Evolutionary conservation across 2,888 invertebrate genomes (phyloP), one percentile per base, ranked within the genome.

Genomic region (Drosophila histrio): DNA sequence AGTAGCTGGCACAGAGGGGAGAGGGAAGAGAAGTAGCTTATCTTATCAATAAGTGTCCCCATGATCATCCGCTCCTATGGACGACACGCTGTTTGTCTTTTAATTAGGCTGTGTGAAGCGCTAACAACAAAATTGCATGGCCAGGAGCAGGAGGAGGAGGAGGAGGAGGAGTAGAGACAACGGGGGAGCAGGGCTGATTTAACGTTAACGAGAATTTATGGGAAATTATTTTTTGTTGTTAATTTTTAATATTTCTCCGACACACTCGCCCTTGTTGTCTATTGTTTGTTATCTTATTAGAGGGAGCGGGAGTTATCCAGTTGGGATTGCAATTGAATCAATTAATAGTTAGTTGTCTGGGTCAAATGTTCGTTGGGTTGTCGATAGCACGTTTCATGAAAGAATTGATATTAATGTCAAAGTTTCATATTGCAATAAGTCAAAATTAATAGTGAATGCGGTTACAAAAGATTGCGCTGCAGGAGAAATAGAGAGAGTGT

Each of bases 141-240:
- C 59, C 9, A 19, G 5, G 21, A 11, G n/a, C 11, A 32, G n/a
- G 13, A 8, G 43, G 47, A 39, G 53, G 34, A 22, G 26, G 11
- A 49, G 21, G n/a, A 22, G 39, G 9, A 19, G 22, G 17, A 28
- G 47, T 36, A 36, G 19, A 34, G 41, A 26, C 39, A 13, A 21
- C 32, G 15, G 44, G 36, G 39, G 30, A 28, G 44, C 32, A 34
- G 44, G 15, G 53, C 43, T 53, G 53, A 39, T 53, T 39, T 53
- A 70, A 50, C 60, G 77, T 77, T 87, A 85, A 85, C 87, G 86
- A 85, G 87, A 85, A 85, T 87, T 85, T 85, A 85, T 85, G 85
- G 87, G 87, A 87, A 85, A 85, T 83, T 83, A 85, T 87, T 73
- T 79, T 82, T 87, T 70, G 77, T 79, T 74, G 82, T 85, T 87